A percentile compares a stretch with the other conserved stretches of the same genome.
Evolutionary conservation across 2,113 vertebrate genomes (phyloP).

Genomic region (Riparia riparia): DNA sequence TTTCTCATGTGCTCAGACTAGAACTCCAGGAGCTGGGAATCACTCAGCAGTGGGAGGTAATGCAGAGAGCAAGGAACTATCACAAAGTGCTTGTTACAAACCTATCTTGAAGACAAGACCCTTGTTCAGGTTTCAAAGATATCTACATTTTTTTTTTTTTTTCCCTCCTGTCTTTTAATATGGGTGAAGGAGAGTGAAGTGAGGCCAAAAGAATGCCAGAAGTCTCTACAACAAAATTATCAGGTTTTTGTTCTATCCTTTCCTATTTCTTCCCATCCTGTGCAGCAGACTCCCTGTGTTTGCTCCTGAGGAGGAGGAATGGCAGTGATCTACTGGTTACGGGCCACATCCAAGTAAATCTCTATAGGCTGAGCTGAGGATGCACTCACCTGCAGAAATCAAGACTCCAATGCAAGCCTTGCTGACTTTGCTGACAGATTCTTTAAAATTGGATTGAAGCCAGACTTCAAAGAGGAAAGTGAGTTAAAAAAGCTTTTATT

Average conservation of each 20-base stretch:
- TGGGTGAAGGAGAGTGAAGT: neutral
- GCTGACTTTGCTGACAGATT: conserved; percentile 51
- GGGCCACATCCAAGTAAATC: neutral
- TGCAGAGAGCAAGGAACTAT: neutral
- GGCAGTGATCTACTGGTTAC: neutral
- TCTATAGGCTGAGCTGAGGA: conserved; percentile 13
- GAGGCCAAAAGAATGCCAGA: neutral
- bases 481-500: conserved; percentile 36
- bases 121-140: neutral
- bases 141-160: neutral
- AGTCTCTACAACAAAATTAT: neutral
- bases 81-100: neutral
- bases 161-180: neutral
- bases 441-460: conserved; percentile 68
- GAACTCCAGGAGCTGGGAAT: neutral
- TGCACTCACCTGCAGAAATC: conserved; percentile 43
- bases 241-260: neutral
- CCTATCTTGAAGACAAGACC: neutral
- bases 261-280: neutral
- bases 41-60: neutral
- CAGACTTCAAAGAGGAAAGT: conserved; percentile 64
- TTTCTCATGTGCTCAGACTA: neutral
- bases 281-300: neutral
- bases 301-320: neutral
- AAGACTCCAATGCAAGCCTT: conserved; percentile 39